Base-by-base conservation (phyloP, 2,888 invertebrate genomes). In the Rhogogaster chlorosoma region DNA sequence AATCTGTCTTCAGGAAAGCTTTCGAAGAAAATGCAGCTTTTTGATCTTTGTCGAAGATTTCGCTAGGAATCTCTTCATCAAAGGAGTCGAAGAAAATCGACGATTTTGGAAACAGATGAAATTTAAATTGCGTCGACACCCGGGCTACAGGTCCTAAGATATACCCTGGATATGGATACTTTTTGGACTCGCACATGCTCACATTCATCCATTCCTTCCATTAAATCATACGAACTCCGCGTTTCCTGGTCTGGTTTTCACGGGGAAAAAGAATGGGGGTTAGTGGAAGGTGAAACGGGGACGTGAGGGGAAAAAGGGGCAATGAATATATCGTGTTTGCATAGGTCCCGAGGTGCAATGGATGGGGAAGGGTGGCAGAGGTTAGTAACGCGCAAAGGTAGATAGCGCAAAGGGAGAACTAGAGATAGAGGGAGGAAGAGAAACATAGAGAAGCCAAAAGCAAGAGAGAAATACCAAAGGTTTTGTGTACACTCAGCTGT, bases 371-470 rank as follows among this genome's bases (percentile, higher is more conserved):
- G 85, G 84, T 84, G 61, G 82, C 78, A 85, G 86, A 85, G 85
- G 83, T 64, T 67, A 83, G 83, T 83, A 87, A 86, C 84, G 86
- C 78, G 84, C 67, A 67, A 86, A 84, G 85, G 77, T 85, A 86
- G 88, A 88, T 86, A 78, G 77, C 86, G 86, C 84, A 88, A 89
- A 88, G 88, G 90, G 89, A 89, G 89, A 87, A 88, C 87, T 89
- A 89, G 88, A 89, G 88, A 89, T 88, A 88, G 86, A 88, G 87
- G 75, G 82, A 83, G 86, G 86, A 61, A 84, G 85, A 64, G 83
- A 64, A 36, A 45, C 53, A 64, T 49, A 80, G 64, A 70, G 85
- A 85, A 85, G 84, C 70, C 82, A 42, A 85, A 86, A 84, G 84
- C 87, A 84, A 87, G 86, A 88, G 84, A 84, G 82, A 83, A 77